Conservation (phyloP, 1,140 invertebrate genomes). For the Homalodisca vitripennis region DNA sequence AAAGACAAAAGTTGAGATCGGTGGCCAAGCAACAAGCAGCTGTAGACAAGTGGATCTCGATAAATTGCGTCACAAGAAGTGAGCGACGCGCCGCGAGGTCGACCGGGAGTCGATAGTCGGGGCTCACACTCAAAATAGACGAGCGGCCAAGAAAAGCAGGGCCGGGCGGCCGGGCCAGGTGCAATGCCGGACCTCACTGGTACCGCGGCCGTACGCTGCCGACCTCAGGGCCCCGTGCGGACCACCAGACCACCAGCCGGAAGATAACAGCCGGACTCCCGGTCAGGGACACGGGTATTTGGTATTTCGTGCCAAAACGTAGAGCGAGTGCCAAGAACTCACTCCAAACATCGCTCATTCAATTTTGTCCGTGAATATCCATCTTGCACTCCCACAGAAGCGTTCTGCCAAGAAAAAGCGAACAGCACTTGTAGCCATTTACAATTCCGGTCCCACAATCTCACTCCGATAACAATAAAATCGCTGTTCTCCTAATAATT, state of each 20-base stretch:
- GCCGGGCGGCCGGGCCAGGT: constrained; percentile 1
- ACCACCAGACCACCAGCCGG: not conserved
- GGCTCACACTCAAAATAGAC: constrained; percentile 15
- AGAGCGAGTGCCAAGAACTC: not conserved
- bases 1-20: no score
- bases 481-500: no score
- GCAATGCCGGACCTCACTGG: not conserved
- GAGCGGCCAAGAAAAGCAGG: constrained; percentile 13
- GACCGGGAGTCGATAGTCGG: constrained; percentile 10
- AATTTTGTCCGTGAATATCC: no score
- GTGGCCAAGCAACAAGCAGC: no score
- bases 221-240: not conserved
- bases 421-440: no score
- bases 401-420: no score
- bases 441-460: no score
- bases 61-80: constrained; percentile 17
- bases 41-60: no score
- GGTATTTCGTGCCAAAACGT: constrained; percentile 10
- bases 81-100: constrained; percentile 1
- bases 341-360: no score
- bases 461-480: no score
- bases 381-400: no score
- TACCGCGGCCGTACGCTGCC: not conserved
- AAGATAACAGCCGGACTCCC: not conserved
- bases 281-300: not conserved